These are phyloP conservation scores for Cheiracanthium punctorium DNA, from an alignment of 2,888 invertebrate genomes.

Conservation along the genomic window DNA sequence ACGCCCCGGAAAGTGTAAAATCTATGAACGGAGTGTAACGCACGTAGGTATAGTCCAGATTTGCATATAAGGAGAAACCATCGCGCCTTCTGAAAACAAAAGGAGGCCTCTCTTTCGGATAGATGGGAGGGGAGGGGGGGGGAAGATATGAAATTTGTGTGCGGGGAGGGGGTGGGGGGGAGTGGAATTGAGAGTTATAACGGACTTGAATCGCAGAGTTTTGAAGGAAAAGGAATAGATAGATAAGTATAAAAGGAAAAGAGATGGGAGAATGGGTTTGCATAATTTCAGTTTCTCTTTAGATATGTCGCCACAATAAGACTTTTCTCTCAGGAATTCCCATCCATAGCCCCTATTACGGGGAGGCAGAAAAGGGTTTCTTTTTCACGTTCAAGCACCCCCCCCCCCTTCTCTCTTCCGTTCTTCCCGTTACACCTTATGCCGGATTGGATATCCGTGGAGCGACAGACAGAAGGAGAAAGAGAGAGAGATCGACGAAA, in stretches of 20 bases:
- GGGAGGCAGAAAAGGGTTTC: conserved; percentile 25
- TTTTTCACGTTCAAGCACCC: neutral
- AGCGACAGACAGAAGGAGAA: conserved; percentile 16
- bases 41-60: conserved; percentile 59
- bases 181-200: conserved; percentile 63
- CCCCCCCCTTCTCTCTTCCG: neutral
- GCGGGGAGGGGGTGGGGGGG: too few species aligned
- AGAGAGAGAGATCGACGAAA: conserved; percentile 28
- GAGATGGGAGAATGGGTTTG: conserved; percentile 51
- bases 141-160: conserved; percentile 51
- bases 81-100: conserved; percentile 20
- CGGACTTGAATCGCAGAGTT: conserved; percentile 57
- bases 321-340: conserved; percentile 25
- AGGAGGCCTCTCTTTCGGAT: conserved; percentile 24
- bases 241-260: conserved; percentile 49
- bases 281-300: conserved; percentile 60
- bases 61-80: conserved; percentile 59
- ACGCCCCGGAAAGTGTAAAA: conserved; percentile 39
- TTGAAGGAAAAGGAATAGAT: conserved; percentile 43
- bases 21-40: conserved; percentile 67
- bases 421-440: neutral
- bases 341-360: conserved; percentile 33
- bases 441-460: neutral
- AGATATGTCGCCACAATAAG: conserved; percentile 40
- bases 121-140: too few species aligned